Base-by-base conservation (phyloP, 2,797 vertebrate species). In the Centroberyx gerrardi region DNA sequence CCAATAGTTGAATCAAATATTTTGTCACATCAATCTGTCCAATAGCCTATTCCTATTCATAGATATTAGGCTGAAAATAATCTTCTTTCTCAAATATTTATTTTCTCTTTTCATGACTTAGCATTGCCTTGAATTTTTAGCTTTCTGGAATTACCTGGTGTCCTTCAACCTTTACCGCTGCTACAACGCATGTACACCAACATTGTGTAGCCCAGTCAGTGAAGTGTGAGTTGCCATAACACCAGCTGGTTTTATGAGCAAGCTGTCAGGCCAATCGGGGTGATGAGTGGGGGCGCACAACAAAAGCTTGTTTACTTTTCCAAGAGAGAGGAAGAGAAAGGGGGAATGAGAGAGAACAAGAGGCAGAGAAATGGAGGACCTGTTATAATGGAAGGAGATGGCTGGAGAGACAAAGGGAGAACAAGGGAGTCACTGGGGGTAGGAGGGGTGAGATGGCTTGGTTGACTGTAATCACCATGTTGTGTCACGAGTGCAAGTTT, bases 221-320 rank as follows among this genome's bases (percentile, higher is more conserved):
- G 61, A 80, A 73, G 67, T 55, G 67, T 68, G 75, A 87, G 85
- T 85, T 83, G 71, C 63, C 68, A 79, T 68, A 86, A 90, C 77
- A 81, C 60, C 62, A 68, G 66, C 48, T 75, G 72, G 62, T 80
- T 89, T 79, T 53, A 59, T 68, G 51, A 56, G 75, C 75, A 69
- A 73, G 67, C 79, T 78, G 82, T 76, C 76, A 62, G 68, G 70
- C 62, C 67, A 80, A 53, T 58, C 72, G 70, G 53, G 62, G 72
- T 85, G 88, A 89, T 84, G 78, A 90, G 78, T 14, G n/a, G 54
- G 56, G 68, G 55, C 22, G 78, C 71, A 62, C 77, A 60, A 87
- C 83, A 76, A 74, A 60, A 75, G 76, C 76, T 69, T 90, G 88
- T 92, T 88, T 90, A 78, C 77, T 84, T 91, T 90, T 90, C 83